A percentile compares a stretch with the other conserved stretches of the same genome.
Conservation (phyloP, 1,140 invertebrate species). For the Laodelphax striatellus region DNA sequence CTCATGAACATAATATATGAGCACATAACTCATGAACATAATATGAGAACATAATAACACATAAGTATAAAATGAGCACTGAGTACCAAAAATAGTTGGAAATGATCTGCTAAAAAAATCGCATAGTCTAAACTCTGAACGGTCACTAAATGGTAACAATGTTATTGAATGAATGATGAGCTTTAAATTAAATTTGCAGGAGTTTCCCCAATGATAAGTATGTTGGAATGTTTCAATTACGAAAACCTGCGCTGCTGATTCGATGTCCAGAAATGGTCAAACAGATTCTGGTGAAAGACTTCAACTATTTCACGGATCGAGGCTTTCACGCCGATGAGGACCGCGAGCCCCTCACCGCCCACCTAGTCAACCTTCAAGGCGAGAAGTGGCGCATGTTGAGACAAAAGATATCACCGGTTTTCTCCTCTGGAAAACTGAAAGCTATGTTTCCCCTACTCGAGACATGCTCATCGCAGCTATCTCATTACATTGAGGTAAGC, state of each 20-base stretch:
- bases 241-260: conserved; percentile 18
- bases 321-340: conserved; percentile 34
- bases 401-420: conserved; percentile 46
- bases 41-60: no score
- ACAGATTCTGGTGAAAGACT: conserved; percentile 41
- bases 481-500: conserved; percentile 20
- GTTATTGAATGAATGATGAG: no score
- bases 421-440: conserved; percentile 42
- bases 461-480: conserved; percentile 22
- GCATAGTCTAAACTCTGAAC: no score
- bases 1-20: no score
- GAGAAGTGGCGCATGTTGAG: conserved; percentile 45
- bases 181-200: conserved; percentile 16
- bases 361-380: conserved; percentile 38
- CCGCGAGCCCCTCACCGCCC: conserved; percentile 36
- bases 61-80: no score
- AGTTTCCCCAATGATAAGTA: conserved; percentile 27
- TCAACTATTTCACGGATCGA: conserved; percentile 39
- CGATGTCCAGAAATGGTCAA: conserved; percentile 35
- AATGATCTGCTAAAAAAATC: no score
- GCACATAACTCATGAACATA: no score
- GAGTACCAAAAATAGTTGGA: no score
- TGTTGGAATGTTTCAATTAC: conserved; percentile 21
- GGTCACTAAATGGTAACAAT: no score
- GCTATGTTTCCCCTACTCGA: conserved; percentile 25